Percentiles rank a stretch among this genome's conserved stretches.
phyloP scores from a whole-genome alignment of 2,888 invertebrate genomes.

The Belgica antarctica region DNA sequence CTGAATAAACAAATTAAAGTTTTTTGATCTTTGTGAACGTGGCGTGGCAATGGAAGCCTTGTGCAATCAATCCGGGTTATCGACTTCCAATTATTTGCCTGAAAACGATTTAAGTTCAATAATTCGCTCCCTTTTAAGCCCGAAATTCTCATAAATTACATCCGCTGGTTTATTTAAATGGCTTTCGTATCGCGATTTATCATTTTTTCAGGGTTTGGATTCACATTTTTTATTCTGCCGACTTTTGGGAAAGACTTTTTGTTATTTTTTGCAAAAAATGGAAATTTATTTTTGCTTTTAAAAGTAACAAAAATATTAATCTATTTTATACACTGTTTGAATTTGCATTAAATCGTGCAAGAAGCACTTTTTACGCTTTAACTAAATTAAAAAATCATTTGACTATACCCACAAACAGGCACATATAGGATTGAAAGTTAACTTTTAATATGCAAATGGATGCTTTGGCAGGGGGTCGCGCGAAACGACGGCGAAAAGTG shows the following conservation, averaged over 20 bases:
- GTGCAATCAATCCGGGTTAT: too few relatives aligned
- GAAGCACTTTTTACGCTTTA: background rate
- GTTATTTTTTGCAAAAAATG: slow-evolving; percentile 1
- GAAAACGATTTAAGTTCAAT: too few relatives aligned
- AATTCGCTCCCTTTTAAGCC: background rate
- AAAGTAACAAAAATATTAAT: slow-evolving; percentile 6
- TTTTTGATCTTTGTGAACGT: too few relatives aligned
- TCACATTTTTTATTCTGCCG: slow-evolving; percentile 7
- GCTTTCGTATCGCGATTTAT: slow-evolving; percentile 31
- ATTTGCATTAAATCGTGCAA: background rate
- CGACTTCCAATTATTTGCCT: too few relatives aligned
- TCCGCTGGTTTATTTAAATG: slow-evolving; percentile 12
- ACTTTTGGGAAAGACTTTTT: too few relatives aligned
- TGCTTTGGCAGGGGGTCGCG: background rate
- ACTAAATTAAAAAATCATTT: slow-evolving; percentile 15
- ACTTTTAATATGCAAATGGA: slow-evolving; percentile 21
- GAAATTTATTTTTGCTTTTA: background rate
- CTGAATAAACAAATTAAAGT: too few relatives aligned
- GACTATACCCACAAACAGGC: slow-evolving; percentile 6
- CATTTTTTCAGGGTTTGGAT: slow-evolving; percentile 2
- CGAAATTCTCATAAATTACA: background rate
- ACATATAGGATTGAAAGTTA: slow-evolving; percentile 17
- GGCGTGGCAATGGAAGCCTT: too few relatives aligned
- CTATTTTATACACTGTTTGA: background rate
- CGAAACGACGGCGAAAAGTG: background rate